Percentiles rank a stretch among this genome's conserved stretches.
Conservation (phyloP, 2,113 vertebrate species). For the Equus quagga region DNA sequence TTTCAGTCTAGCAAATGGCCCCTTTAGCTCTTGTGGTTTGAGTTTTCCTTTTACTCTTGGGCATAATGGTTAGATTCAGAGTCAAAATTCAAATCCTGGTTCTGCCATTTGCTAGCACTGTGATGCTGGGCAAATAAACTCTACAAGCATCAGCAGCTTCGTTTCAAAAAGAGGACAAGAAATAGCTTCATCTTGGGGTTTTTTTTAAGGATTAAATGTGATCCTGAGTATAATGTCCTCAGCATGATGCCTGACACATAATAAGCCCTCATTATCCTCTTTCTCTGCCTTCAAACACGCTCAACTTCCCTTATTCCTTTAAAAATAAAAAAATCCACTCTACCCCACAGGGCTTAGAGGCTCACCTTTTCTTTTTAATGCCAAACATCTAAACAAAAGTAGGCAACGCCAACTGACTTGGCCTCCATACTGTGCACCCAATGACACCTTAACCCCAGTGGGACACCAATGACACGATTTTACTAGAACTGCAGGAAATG, state of each 20-base stretch:
- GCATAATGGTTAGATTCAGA: background rate
- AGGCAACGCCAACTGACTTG: background rate
- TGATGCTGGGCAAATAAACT: background rate
- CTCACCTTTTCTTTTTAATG: background rate
- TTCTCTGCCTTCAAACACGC: background rate
- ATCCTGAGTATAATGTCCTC: background rate
- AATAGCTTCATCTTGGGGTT: background rate
- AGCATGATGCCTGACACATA: background rate
- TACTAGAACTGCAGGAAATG: background rate
- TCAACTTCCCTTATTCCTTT: background rate
- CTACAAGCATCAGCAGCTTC: background rate
- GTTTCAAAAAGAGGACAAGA: background rate
- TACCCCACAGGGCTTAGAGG: background rate
- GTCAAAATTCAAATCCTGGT: background rate
- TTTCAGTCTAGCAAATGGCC: background rate
- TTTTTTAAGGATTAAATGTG: background rate
- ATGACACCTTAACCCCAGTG: background rate
- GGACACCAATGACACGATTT: background rate
- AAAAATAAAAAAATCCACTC: background rate
- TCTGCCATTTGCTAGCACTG: background rate
- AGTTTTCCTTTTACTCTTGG: background rate
- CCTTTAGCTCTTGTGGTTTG: background rate
- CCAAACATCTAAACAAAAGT: background rate
- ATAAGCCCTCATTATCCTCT: background rate
- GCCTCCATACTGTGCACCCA: background rate